Base-by-base conservation (phyloP, 2,888 invertebrate species). In the Carabus problematicus region DNA sequence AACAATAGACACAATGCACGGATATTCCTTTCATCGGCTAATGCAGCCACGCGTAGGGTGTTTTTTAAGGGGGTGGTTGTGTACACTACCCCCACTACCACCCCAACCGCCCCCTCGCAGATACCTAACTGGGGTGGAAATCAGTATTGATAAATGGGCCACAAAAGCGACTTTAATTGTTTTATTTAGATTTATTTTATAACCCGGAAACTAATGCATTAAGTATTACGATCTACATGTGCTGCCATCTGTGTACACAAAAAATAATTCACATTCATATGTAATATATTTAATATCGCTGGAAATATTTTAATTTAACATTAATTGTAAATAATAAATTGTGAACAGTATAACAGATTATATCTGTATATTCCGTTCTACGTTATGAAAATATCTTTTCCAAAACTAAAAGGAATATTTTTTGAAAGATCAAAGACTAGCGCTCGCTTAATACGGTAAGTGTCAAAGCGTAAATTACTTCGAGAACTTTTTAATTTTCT, bases 101-200 rank as follows among this genome's bases (percentile, higher is more conserved):
- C 49, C 14, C 49, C 49, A 49, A n/a, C 49, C 55, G 19, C 56
- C 29, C 18, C 6, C 52, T 47, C 11, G 47, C n/a, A 11, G 12
- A 14, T 47, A 47, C 12, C 47, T 52, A 52, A 54, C 45, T 69
- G 45, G 69, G 69, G 69, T 62, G 69, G 69, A 69, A 69, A 62
- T 75, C 72, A 73, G 75, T 74, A 74, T 74, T 76, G 76, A 76
- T 76, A 72, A 75, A 76, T 75, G 75, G 43, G 74, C 75, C 73
- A 74, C 71, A 74, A 75, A 75, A 75, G 74, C 73, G 75, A 75
- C 74, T 75, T 75, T 75, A 75, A 75, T 75, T 75, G 74, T 75
- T 75, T 73, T 73, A 72, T 72, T 74, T 75, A 74, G 72, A 74
- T 71, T 72, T 72, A 54, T 54, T 12, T 45, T 45, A 14, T 45